phyloP scores from a whole-genome alignment of 1,140 invertebrate genomes.

The Cyphomyrmex costatus region DNA sequence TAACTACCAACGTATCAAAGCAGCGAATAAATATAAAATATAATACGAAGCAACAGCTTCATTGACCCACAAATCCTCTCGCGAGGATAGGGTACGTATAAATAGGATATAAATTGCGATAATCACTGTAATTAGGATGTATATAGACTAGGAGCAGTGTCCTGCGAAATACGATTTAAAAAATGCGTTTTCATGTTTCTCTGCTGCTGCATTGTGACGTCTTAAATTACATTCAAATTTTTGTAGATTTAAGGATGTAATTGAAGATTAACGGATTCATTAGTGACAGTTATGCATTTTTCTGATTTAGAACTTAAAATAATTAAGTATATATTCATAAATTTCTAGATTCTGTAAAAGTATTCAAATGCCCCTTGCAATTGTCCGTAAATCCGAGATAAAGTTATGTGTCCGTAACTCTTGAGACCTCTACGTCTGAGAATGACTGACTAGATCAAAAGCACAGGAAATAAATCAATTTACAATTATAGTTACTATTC shows the following conservation, averaged over 20 bases:
- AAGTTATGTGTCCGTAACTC: not conserved
- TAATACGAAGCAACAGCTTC: not conserved
- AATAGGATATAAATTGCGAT: constrained; percentile 31
- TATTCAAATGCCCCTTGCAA: constrained; percentile 6
- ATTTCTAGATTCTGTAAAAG: not conserved
- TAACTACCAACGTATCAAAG: not conserved
- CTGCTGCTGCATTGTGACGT: not conserved
- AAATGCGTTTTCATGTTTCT: constrained; percentile 4
- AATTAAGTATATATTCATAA: not conserved
- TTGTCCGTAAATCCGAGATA: not conserved
- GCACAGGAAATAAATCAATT: constrained; percentile 68
- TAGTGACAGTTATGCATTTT: constrained; percentile 1
- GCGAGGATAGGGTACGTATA: constrained; percentile 27
- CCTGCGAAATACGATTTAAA: not conserved
- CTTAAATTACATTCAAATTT: constrained; percentile 36
- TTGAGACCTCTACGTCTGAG: constrained; percentile 8
- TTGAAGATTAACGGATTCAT: not conserved
- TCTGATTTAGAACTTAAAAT: not conserved
- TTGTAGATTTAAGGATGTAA: not conserved
- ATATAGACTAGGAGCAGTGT: constrained; percentile 22
- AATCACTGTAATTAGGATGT: constrained; percentile 32
- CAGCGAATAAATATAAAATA: constrained; percentile 8
- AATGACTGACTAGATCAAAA: constrained; percentile 83
- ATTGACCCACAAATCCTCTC: not conserved
- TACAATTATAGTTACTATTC: constrained; percentile 14